Conservation (phyloP, 2,797 vertebrate genomes). For the Schizopygopsis malacanthus region DNA sequence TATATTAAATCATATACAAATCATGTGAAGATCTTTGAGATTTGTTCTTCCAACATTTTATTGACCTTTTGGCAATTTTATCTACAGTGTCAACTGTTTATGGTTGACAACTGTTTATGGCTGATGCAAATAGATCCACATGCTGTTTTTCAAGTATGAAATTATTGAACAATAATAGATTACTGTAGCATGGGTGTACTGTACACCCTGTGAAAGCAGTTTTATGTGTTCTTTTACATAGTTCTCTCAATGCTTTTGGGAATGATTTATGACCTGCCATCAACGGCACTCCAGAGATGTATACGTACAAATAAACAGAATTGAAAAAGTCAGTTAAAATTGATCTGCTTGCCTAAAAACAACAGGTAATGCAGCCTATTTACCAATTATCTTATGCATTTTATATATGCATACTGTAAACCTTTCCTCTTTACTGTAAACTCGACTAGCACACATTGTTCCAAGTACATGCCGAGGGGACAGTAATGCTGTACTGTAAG, state of each 20-base stretch:
- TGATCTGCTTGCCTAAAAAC: not conserved
- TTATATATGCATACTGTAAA: not conserved
- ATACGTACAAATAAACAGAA: not conserved
- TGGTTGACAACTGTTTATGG: not conserved
- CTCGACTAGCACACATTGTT: not conserved
- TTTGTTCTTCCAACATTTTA: not conserved
- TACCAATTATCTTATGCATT: not conserved
- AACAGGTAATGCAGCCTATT: not conserved
- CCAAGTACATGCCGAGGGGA: not conserved
- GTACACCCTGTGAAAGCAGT: not conserved
- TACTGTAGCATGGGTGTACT: not conserved
- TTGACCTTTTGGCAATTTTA: not conserved
- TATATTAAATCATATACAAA: not conserved
- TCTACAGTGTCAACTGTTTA: not conserved
- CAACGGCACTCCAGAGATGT: not conserved
- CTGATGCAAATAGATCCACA: not conserved
- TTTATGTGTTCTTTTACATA: not conserved
- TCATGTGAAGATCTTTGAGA: not conserved
- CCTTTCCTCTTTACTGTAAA: not conserved
- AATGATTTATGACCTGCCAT: slow-evolving; percentile 9
- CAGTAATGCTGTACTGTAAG: not conserved
- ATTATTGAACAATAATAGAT: not conserved
- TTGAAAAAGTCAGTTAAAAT: not conserved
- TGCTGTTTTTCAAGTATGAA: not conserved
- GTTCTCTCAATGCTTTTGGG: not conserved